Evolutionary conservation across 2,888 invertebrate genomes (phyloP).

Genomic region (Trypoxylon attenuatum): DNA sequence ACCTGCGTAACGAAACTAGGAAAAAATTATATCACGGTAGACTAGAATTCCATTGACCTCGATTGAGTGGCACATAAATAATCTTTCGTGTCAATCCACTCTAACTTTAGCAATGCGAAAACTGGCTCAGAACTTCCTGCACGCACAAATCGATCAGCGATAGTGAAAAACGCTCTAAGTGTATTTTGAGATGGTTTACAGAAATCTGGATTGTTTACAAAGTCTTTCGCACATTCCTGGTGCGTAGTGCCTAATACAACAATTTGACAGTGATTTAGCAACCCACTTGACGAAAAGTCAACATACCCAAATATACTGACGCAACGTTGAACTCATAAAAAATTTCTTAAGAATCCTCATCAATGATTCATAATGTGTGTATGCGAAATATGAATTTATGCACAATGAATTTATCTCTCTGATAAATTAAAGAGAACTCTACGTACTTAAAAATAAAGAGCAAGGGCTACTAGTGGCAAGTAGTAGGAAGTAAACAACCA

Average conservation of each 20-base stretch:
- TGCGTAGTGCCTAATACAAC: not conserved
- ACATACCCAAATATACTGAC: too few species aligned
- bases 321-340: too few species aligned
- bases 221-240: not conserved
- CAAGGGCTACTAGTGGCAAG: not conserved
- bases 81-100: conserved; percentile 52
- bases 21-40: too few species aligned
- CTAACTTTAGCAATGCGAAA: conserved; percentile 47
- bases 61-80: conserved; percentile 50
- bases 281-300: not conserved
- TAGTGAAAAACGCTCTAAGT: not conserved
- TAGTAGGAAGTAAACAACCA: not conserved
- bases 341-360: too few species aligned
- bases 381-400: too few species aligned
- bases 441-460: too few species aligned
- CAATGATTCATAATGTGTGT: too few species aligned
- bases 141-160: conserved; percentile 11
- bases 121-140: not conserved
- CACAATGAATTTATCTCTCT: too few species aligned
- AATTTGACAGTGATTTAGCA: not conserved
- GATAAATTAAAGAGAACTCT: too few species aligned
- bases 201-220: not conserved
- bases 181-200: not conserved
- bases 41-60: conserved; percentile 35
- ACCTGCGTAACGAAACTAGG: too few species aligned